Evolutionary conservation across 2,888 invertebrate genomes (phyloP), one percentile per base, ranked within the genome.

Genomic region (Rhagonycha fulva): DNA sequence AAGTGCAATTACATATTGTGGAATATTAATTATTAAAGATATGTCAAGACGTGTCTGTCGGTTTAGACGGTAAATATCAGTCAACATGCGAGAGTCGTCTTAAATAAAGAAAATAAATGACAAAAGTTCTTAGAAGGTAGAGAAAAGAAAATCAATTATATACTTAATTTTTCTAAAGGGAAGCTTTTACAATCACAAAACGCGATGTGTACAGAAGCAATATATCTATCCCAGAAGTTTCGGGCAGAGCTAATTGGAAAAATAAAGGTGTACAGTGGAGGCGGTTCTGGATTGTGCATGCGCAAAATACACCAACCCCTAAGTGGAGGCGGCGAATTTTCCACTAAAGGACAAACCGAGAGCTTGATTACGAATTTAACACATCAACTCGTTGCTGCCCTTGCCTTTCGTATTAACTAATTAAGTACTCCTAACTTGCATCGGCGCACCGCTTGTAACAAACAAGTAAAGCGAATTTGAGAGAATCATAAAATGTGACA

Each of bases 231-330:
- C 72, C 61, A 71, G 78, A 75, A 71, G 76, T 63, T 74, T 61
- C 24, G 74, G 75, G 76, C 76, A 70, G 78, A 85, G 87, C 87
- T 87, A 87, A 87, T 87, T 87, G 87, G 87, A 86, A 86, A 84
- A 87, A 85, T 85, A 84, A 85, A 86, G 86, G 86, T 87, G 86
- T 85, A 86, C 83, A 83, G 81, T 82, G 87, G 86, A 86, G 87
- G 86, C 87, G 87, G 87, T 84, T 86, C 75, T 70, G 77, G 75
- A 78, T 76, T 74, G 81, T 81, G 82, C 83, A 82, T 86, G 87
- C 86, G 86, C 86, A 82, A 83, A 84, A 81, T 79, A 81, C 81
- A 81, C 83, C 84, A 82, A 83, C 82, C 84, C 84, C 82, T 82
- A 78, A 80, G 72, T 82, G 82, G 81, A 81, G 82, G 83, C 84